These are phyloP conservation scores for Thalassarche chlororhynchos DNA, from an alignment of 2,113 vertebrate species.

Conservation along the genomic window DNA sequence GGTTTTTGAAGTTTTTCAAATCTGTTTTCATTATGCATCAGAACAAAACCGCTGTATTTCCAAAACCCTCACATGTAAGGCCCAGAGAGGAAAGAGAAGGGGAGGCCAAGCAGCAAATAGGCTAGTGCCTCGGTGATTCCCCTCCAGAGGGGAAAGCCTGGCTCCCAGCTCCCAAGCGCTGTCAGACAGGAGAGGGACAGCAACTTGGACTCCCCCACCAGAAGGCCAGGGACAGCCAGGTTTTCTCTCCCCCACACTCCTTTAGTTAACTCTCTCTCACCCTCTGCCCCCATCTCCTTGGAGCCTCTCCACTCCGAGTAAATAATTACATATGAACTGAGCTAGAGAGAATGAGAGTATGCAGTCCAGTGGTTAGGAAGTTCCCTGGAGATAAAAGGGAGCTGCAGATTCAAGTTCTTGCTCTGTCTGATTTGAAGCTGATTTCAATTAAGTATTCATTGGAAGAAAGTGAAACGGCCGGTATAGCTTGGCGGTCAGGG, in stretches of 20 bases:
- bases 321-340: neutral
- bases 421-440: neutral
- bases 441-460: conserved; percentile 40
- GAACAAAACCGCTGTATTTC: neutral
- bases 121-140: neutral
- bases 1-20: neutral
- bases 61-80: neutral
- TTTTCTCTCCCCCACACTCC: neutral
- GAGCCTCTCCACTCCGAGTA: neutral
- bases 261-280: neutral
- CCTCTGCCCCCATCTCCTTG: neutral
- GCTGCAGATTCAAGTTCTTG: conserved; percentile 9
- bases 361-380: conserved; percentile 29
- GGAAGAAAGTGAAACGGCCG: neutral
- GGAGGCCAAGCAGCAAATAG: neutral
- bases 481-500: neutral
- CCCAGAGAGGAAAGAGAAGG: neutral
- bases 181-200: neutral
- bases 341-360: conserved; percentile 20
- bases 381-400: conserved; percentile 41
- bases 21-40: neutral
- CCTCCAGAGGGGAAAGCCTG: neutral
- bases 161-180: neutral
- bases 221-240: neutral
- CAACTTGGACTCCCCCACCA: neutral